phyloP scores from a whole-genome alignment of 2,797 vertebrate genomes.

The Diplodus puntazzo region DNA sequence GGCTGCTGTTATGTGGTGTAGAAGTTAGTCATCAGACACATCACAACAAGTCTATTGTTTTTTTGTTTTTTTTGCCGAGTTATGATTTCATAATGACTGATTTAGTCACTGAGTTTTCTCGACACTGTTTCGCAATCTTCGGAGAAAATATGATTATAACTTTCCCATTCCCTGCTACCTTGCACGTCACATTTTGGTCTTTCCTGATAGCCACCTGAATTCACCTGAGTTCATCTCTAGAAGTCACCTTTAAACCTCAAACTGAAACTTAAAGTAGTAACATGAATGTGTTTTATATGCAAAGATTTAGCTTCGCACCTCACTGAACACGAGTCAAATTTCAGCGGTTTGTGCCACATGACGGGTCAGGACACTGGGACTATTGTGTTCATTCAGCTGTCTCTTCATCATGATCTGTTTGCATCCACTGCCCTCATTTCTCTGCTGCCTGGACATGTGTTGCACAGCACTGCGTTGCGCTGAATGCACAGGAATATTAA shows the following conservation, averaged over 20 bases:
- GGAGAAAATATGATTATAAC: not conserved
- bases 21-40: constrained; percentile 19
- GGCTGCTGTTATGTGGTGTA: accelerated
- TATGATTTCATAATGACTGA: not conserved
- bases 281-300: not conserved
- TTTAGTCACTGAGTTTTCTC: constrained; percentile 15
- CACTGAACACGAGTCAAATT: not conserved
- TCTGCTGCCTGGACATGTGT: not conserved
- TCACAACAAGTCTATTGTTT: not conserved
- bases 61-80: not conserved
- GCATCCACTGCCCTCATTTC: not conserved
- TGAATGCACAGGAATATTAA: constrained; percentile 12
- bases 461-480: not conserved
- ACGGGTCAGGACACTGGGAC: not conserved
- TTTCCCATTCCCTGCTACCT: constrained; percentile 32
- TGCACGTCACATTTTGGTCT: not conserved
- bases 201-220: not conserved
- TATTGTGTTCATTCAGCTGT: not conserved
- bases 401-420: not conserved
- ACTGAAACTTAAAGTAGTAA: not conserved
- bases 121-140: constrained; percentile 27
- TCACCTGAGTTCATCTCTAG: not conserved
- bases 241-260: not conserved
- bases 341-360: not conserved
- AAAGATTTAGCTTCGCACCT: not conserved